These are phyloP conservation scores for Agrochola lychnidis DNA, from an alignment of 2,888 invertebrate genomes.

Conservation along the genomic window DNA sequence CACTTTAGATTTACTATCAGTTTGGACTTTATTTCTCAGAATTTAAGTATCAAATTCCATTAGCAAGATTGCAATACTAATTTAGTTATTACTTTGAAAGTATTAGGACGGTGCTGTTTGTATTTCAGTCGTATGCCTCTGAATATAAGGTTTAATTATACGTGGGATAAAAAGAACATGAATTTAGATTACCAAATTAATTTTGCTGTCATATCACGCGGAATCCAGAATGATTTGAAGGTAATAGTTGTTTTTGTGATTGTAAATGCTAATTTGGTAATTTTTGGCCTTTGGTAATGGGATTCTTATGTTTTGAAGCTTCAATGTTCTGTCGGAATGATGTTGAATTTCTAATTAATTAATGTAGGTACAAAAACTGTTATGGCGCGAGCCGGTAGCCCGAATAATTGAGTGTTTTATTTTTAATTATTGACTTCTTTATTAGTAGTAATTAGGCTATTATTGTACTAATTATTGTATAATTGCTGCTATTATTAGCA, in stretches of 20 bases:
- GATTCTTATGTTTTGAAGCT: conserved; percentile 59
- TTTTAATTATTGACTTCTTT: conserved; percentile 35
- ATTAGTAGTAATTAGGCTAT: conserved; percentile 15
- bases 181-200: conserved; percentile 62
- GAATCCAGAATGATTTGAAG: conserved; percentile 55
- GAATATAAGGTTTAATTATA: conserved; percentile 2
- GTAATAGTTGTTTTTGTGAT: conserved; percentile 49
- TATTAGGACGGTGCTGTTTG: conserved; percentile 12
- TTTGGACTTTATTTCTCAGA: conserved; percentile 47
- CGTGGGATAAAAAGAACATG: conserved; percentile 13
- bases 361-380: conserved; percentile 21
- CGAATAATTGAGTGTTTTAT: conserved; percentile 25
- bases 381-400: conserved; percentile 9
- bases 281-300: conserved; percentile 53
- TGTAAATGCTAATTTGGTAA: conserved; percentile 46
- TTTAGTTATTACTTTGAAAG: conserved; percentile 49
- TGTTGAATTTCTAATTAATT: conserved; percentile 57
- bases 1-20: conserved; percentile 41
- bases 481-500: not conserved
- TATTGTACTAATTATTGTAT: conserved; percentile 5
- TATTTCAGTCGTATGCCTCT: conserved; percentile 3
- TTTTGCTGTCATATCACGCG: conserved; percentile 52
- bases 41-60: conserved; percentile 49
- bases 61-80: conserved; percentile 24
- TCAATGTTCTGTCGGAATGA: conserved; percentile 36